A percentile compares a stretch with the other conserved stretches of the same genome.
phyloP scores from a whole-genome alignment of 2,797 vertebrate genomes.

The Nyctalus aviator region DNA sequence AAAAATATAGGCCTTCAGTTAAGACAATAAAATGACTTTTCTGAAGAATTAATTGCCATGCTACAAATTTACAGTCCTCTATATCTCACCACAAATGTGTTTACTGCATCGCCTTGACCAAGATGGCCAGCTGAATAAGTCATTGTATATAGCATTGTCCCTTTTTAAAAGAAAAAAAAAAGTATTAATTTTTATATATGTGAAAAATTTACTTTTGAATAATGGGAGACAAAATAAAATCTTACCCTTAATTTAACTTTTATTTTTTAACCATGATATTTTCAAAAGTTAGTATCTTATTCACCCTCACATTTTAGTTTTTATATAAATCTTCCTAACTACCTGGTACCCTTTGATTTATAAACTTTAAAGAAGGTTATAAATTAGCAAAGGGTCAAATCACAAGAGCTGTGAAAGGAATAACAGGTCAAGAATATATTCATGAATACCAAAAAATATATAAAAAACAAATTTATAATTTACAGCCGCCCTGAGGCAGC shows the following conservation, averaged over 20 bases:
- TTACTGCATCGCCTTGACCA: not conserved
- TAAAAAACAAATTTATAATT: conserved; percentile 87
- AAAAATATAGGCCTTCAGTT: not conserved
- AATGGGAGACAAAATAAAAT: conserved; percentile 32
- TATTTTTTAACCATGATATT: not conserved
- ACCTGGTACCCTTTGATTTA: conserved; percentile 81
- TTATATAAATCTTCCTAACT: conserved; percentile 66
- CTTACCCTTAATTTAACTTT: not conserved
- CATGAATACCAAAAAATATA: conserved; percentile 81
- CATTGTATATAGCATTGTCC: not conserved
- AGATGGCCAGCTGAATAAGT: not conserved
- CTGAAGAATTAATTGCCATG: not conserved
- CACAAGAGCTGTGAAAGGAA: conserved; percentile 78
- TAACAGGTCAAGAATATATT: conserved; percentile 82
- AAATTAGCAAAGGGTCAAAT: conserved; percentile 83
- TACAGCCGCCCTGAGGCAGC: conserved; percentile 84
- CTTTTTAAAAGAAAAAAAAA: conserved; percentile 26
- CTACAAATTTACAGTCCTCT: not conserved
- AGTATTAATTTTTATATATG: not conserved
- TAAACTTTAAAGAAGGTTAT: conserved; percentile 82
- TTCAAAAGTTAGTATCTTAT: conserved; percentile 69
- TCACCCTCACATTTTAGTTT: conserved; percentile 76
- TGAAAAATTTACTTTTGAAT: not conserved
- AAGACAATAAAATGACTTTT: not conserved
- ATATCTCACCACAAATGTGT: not conserved